These are phyloP conservation scores for Triops longicaudatus DNA, from an alignment of 1,140 invertebrate genomes.

Conservation along the genomic window DNA sequence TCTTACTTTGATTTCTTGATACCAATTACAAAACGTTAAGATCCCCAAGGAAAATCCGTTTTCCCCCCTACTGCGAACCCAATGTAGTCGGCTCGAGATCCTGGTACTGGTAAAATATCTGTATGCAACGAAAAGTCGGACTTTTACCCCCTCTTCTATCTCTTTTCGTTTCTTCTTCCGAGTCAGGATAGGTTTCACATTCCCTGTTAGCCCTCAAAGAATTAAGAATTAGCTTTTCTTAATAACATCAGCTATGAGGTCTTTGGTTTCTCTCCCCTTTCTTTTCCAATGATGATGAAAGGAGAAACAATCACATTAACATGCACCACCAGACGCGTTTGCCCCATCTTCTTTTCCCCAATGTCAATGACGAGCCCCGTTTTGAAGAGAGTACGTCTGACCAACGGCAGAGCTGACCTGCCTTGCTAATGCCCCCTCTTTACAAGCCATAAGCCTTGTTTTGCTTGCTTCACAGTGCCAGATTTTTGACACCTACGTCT, in stretches of 20 bases:
- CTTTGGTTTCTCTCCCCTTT: no score
- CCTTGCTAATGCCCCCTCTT: not conserved
- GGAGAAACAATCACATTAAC: conserved; percentile 4
- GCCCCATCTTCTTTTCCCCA: not conserved
- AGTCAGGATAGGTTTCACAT: no score
- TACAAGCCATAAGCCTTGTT: not conserved
- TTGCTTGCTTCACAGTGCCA: not conserved
- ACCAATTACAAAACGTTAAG: not conserved
- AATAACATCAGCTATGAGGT: no score
- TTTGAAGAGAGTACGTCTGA: not conserved
- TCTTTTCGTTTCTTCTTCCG: no score
- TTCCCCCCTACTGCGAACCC: not conserved
- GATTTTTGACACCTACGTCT: not conserved
- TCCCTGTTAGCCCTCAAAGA: no score
- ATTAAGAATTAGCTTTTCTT: no score
- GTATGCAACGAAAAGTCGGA: no score
- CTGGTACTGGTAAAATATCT: no score
- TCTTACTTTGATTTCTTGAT: not conserved
- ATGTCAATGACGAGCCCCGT: not conserved
- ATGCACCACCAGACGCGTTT: not conserved
- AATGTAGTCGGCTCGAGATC: no score
- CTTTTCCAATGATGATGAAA: no score
- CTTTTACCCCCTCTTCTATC: no score
- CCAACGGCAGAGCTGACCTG: not conserved
- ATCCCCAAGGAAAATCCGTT: not conserved